Percentiles rank a stretch among this genome's conserved stretches.
Evolutionary conservation across 2,888 invertebrate genomes (phyloP).

Genomic region (Diploptera punctata): DNA sequence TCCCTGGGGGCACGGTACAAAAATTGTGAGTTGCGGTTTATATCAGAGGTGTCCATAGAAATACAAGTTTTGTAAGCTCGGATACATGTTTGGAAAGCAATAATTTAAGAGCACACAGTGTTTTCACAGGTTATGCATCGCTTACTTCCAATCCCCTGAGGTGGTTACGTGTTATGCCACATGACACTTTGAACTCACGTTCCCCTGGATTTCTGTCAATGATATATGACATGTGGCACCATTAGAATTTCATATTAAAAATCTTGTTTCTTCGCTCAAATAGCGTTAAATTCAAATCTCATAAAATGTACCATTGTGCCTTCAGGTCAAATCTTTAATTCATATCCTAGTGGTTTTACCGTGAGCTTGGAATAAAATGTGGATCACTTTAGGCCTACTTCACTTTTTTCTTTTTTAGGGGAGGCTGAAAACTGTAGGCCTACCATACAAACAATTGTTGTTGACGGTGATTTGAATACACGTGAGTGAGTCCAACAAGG

Average conservation of each 20-base stretch:
- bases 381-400: too few relatives aligned
- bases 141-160: conserved; percentile 2
- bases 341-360: too few relatives aligned
- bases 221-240: not conserved
- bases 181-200: conserved; percentile 15
- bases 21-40: conserved; percentile 6
- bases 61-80: not conserved
- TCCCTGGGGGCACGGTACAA: not conserved
- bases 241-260: not conserved
- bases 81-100: conserved; percentile 2
- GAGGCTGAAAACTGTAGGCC: too few relatives aligned
- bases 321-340: too few relatives aligned
- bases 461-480: too few relatives aligned
- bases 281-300: too few relatives aligned
- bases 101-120: conserved; percentile 4
- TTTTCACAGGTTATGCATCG: conserved; percentile 18
- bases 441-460: too few relatives aligned
- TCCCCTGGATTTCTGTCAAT: conserved; percentile 1
- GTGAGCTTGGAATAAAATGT: too few relatives aligned
- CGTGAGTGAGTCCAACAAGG: too few relatives aligned
- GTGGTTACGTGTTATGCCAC: not conserved
- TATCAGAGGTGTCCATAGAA: not conserved
- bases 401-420: too few relatives aligned
- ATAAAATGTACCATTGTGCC: too few relatives aligned
- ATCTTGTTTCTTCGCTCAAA: too few relatives aligned